Base-by-base conservation (phyloP, 2,797 vertebrate genomes). In the Pterois miles region DNA sequence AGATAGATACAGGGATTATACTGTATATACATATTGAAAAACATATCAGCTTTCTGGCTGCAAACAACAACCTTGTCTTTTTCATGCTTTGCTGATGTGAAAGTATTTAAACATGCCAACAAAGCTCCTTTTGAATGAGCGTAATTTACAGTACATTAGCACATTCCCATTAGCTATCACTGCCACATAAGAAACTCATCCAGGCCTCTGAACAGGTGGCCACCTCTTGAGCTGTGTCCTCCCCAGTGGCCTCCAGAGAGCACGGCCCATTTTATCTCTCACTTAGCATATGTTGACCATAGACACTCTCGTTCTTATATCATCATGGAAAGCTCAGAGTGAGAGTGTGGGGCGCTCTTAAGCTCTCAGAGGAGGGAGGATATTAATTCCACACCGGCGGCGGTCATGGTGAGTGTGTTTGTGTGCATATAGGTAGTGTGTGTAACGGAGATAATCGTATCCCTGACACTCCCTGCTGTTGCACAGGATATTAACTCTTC, bases 401-500 rank as follows among this genome's bases (percentile, higher is more conserved):
- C 64, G 14, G 36, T 86, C 90, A 72, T 71, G 82, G 85, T 71
- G 81, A 65, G 78, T 69, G 65, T 74, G 69, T 78, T 46, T 59
- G 57, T 72, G 76, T 65, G 43, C 46, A 60, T 69, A 68, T 71
- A 73, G 65, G 76, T 82, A 66, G 74, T 34, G 74, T 83, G 83
- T 84, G 84, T 80, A 56, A 73, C 60, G 52, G 80, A 87, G 79
- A 91, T 85, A 89, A 91, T 90, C 88, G 81, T 62, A 78, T 84
- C 82, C 73, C 78, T 57, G 54, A 81, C 81, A 76, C 87, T 82
- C 69, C 90, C 86, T 81, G 83, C 84, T 86, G 91, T 84, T 84
- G 69, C 80, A 71, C 83, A 87, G 92, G 90, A 93, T 93, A 93
- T 93, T 89, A 91, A 92, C 89, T 92, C 88, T 89, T 91, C 90